Percentiles rank a stretch among this genome's conserved stretches.
These are phyloP conservation scores for Megalops cyprinoides DNA, from an alignment of 2,797 vertebrate genomes.

Conservation along the genomic window DNA sequence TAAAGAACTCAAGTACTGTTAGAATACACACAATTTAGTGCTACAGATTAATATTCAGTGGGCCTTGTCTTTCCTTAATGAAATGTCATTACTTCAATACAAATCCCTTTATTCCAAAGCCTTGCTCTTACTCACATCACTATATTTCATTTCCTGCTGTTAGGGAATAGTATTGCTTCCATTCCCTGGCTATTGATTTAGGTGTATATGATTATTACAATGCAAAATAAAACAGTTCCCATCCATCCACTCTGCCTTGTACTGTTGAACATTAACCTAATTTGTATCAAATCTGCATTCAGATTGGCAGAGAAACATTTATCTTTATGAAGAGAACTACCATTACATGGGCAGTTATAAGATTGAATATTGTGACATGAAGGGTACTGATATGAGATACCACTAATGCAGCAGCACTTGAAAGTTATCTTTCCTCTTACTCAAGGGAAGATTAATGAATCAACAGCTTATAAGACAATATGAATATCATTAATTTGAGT, in stretches of 20 bases:
- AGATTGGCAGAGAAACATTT: conserved; percentile 89
- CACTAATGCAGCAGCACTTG: neutral
- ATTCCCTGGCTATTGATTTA: conserved; percentile 93
- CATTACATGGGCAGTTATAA: conserved; percentile 81
- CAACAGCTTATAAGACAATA: neutral
- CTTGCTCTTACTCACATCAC: conserved; percentile 72
- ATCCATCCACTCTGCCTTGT: conserved; percentile 80
- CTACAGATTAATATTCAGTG: conserved; percentile 80
- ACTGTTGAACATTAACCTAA: conserved; percentile 84
- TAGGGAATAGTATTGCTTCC: conserved; percentile 91
- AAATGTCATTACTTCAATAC: conserved; percentile 92
- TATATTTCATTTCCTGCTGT: conserved; percentile 95
- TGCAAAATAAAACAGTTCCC: conserved; percentile 86
- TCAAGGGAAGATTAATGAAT: conserved; percentile 12
- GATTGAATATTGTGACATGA: conserved; percentile 62
- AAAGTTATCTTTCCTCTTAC: conserved; percentile 3
- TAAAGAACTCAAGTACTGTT: conserved; percentile 82
- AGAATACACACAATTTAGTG: conserved; percentile 84
- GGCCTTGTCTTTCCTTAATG: conserved; percentile 81
- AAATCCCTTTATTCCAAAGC: conserved; percentile 84
- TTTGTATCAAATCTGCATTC: conserved; percentile 93
- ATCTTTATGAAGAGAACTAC: conserved; percentile 87
- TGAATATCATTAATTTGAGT: neutral
- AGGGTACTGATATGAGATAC: neutral
- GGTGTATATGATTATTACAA: conserved; percentile 91